Base-by-base conservation (phyloP, 92 coral and sea anemone genomes). In the Actinernus sp. region DNA sequence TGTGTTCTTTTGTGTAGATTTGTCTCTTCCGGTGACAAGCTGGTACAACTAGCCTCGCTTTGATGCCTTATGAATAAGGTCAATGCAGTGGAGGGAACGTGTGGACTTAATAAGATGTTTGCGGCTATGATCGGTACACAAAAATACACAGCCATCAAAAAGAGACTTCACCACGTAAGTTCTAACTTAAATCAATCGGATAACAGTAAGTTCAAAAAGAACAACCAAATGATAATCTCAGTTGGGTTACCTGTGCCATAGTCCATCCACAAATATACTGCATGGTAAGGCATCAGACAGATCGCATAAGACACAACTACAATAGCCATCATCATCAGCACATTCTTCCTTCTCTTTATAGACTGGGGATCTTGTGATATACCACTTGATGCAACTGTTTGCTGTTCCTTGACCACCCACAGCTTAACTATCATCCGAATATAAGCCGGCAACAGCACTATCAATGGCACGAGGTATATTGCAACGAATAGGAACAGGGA, bases 281-380 rank as follows among this genome's bases (percentile, higher is more conserved):
- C 79, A 41, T 94, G 92, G 55, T 89, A 83, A 0, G 98, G 98
- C 74, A 94, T 34, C 44, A 94, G 67, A 26, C 97, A 91, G 14
- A 91, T 40, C 0, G 97, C 97, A 41, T 91, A 94, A 11, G 94
- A 78, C 24, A 78, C 49, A 3, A 94, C 98, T 29, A 94, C 97
- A 50, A 91, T 84, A 10, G 79, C 92, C 92, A 94, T 82, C 98
- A 94, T 94, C 76, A 76, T 94, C 37, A 94, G 71, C 3, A 92
- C 98, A 36, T 92, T 89, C 23, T 74, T 85, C 48, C 90, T 79
- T 59, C 98, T 91, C 57, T 79, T 87, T 27, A 63, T 31, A 26
- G 86, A 91, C 55, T 90, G 89, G 13, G 92, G 85, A 14, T 91
- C 98, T 22, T 84, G 84, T 1, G 89, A 72, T n/a, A 83, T 79